Evolutionary conservation across 1,140 invertebrate genomes (phyloP).

Genomic region (Ctenoplectra terminalis): DNA sequence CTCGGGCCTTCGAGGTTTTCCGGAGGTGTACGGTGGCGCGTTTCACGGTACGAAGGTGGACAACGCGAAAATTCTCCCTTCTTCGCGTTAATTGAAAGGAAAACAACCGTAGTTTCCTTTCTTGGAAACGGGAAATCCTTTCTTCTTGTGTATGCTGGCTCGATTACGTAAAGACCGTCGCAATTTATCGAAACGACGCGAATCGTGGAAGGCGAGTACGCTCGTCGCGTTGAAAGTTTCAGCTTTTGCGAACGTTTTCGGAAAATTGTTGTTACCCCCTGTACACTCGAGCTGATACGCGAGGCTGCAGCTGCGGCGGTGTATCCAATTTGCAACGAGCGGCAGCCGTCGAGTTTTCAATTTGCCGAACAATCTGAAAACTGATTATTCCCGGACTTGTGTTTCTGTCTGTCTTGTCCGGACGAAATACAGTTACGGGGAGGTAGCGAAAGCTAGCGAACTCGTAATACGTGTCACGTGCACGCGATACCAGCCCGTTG

Average conservation of each 20-base stretch:
- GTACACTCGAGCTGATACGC: neutral
- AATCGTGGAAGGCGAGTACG: no score
- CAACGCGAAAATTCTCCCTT: neutral
- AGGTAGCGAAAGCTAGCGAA: neutral
- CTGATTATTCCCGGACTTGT: slow-evolving; percentile 10
- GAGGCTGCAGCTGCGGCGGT: neutral
- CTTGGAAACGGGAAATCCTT: neutral
- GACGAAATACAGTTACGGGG: neutral
- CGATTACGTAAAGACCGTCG: neutral
- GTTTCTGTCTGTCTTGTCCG: slow-evolving; percentile 14
- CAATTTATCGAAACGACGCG: neutral
- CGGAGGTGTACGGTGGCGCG: neutral
- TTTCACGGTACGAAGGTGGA: neutral
- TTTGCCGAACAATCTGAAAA: slow-evolving; percentile 23
- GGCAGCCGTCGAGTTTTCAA: slow-evolving; percentile 14
- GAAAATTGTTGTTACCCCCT: neutral
- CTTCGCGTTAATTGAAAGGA: neutral
- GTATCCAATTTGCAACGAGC: neutral
- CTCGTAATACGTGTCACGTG: slow-evolving; percentile 33
- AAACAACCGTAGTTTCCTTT: neutral
- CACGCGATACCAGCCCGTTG: slow-evolving; percentile 29
- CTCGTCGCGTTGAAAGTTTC: neutral
- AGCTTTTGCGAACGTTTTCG: neutral
- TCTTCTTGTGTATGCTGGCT: no score
- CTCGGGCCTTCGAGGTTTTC: neutral